Percentiles rank a stretch among this genome's conserved stretches.
These are phyloP conservation scores for Oryctes rhinoceros DNA, from an alignment of 1,140 invertebrate genomes.

Conservation along the genomic window DNA sequence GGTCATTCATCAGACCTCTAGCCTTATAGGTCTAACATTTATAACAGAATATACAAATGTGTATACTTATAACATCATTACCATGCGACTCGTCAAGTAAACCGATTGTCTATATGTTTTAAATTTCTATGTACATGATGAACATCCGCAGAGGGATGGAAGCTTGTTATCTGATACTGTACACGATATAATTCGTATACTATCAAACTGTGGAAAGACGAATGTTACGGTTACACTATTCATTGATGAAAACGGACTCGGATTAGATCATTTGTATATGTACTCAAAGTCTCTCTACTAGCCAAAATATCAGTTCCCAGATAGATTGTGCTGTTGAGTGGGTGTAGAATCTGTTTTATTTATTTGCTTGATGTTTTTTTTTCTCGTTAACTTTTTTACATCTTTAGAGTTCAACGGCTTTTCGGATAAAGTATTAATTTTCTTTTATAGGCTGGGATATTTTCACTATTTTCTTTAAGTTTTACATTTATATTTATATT, in stretches of 20 bases:
- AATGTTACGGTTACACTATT: slow-evolving; percentile 47
- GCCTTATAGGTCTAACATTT: neutral
- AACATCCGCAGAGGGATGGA: slow-evolving; percentile 15
- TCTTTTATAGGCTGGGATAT: too few relatives aligned
- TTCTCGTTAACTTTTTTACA: slow-evolving; percentile 59
- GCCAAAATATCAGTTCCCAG: slow-evolving; percentile 48
- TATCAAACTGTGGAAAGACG: slow-evolving; percentile 49
- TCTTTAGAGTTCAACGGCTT: too few relatives aligned
- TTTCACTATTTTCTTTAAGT: too few relatives aligned
- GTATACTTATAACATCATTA: neutral
- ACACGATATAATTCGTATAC: slow-evolving; percentile 39
- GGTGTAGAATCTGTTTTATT: too few relatives aligned
- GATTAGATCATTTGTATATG: slow-evolving; percentile 49
- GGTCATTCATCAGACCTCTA: slow-evolving; percentile 40
- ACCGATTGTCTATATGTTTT: neutral
- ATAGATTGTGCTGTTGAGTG: slow-evolving; percentile 50
- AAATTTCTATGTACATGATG: neutral
- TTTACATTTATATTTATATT: too few relatives aligned
- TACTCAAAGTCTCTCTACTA: slow-evolving; percentile 50
- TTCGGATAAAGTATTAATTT: too few relatives aligned
- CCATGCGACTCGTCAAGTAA: neutral
- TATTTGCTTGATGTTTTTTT: too few relatives aligned
- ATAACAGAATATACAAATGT: neutral
- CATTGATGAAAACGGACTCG: slow-evolving; percentile 46
- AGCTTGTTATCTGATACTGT: slow-evolving; percentile 41